A percentile compares a stretch with the other conserved stretches of the same genome.
phyloP scores from a whole-genome alignment of 2,888 invertebrate species.

The Ophion slaviceki region DNA sequence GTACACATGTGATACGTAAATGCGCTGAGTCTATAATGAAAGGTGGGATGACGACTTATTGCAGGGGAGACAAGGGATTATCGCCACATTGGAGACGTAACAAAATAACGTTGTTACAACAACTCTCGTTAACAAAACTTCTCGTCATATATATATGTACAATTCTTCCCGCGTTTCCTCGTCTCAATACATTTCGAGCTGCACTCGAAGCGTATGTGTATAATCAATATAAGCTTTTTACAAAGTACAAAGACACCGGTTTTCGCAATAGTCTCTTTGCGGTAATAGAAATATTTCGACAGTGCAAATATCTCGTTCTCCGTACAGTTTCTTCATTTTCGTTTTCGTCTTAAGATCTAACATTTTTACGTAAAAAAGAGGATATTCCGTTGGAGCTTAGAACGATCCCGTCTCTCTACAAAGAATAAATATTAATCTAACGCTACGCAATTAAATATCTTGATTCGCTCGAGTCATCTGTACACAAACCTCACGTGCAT shows the following conservation, averaged over 20 bases:
- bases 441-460: conserved; percentile 54
- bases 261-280: conserved; percentile 14
- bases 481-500: conserved; percentile 43
- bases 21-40: conserved; percentile 47
- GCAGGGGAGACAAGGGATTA: conserved; percentile 7
- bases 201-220: neutral
- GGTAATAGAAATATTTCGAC: conserved; percentile 14
- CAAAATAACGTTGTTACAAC: conserved; percentile 56
- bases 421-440: conserved; percentile 65
- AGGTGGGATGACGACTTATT: neutral
- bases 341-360: conserved; percentile 25
- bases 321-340: neutral
- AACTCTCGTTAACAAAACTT: conserved; percentile 43
- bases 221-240: conserved; percentile 40
- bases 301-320: neutral
- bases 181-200: conserved; percentile 28
- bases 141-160: conserved; percentile 49
- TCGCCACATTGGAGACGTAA: conserved; percentile 27
- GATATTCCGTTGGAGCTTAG: conserved; percentile 45
- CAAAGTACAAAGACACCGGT: conserved; percentile 41
- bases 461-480: conserved; percentile 37
- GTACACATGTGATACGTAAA: conserved; percentile 59
- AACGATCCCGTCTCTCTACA: conserved; percentile 34
- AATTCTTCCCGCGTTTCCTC: conserved; percentile 4
- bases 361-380: conserved; percentile 50